Evolutionary conservation across 2,113 vertebrate genomes (phyloP).

Genomic region (Oncorhynchus nerka): DNA sequence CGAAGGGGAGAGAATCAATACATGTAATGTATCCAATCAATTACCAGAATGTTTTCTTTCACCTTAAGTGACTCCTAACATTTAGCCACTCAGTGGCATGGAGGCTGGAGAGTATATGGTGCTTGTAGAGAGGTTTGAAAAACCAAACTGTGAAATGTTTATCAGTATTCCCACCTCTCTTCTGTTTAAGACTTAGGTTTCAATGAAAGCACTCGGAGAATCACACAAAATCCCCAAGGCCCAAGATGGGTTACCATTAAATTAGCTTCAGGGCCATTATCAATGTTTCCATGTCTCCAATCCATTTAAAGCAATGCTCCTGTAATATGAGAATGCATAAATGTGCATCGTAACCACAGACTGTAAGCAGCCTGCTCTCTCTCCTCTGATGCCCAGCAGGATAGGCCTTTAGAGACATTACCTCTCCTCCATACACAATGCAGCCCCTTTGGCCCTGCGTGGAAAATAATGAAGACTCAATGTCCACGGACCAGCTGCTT

Average conservation of each 20-base stretch:
- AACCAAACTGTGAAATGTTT: slow-evolving; percentile 35
- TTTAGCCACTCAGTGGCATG: slow-evolving; percentile 39
- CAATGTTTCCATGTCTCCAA: background rate
- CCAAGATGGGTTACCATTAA: slow-evolving; percentile 33
- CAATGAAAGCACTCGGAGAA: slow-evolving; percentile 28
- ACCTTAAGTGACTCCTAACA: slow-evolving; percentile 37
- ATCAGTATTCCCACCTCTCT: slow-evolving; percentile 19
- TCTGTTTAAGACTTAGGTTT: slow-evolving; percentile 22
- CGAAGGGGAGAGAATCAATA: background rate
- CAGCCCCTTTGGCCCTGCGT: slow-evolving; percentile 37
- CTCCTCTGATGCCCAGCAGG: slow-evolving; percentile 34
- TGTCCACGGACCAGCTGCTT: slow-evolving; percentile 40
- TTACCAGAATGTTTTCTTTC: slow-evolving; percentile 33
- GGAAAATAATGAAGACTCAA: slow-evolving; percentile 68
- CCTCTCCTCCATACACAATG: slow-evolving; percentile 55
- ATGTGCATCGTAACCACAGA: slow-evolving; percentile 8
- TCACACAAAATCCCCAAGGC: slow-evolving; percentile 31
- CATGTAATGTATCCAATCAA: slow-evolving; percentile 13
- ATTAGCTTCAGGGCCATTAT: slow-evolving; percentile 37
- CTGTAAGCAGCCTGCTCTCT: slow-evolving; percentile 22
- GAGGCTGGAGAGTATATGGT: slow-evolving; percentile 1
- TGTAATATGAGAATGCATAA: slow-evolving; percentile 39
- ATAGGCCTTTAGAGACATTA: slow-evolving; percentile 37
- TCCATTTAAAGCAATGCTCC: slow-evolving; percentile 16
- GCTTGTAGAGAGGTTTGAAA: slow-evolving; percentile 12